Evolutionary conservation across 2,888 invertebrate species (phyloP), one percentile per base, ranked within the genome.

Genomic region (Margaritifera margaritifera): DNA sequence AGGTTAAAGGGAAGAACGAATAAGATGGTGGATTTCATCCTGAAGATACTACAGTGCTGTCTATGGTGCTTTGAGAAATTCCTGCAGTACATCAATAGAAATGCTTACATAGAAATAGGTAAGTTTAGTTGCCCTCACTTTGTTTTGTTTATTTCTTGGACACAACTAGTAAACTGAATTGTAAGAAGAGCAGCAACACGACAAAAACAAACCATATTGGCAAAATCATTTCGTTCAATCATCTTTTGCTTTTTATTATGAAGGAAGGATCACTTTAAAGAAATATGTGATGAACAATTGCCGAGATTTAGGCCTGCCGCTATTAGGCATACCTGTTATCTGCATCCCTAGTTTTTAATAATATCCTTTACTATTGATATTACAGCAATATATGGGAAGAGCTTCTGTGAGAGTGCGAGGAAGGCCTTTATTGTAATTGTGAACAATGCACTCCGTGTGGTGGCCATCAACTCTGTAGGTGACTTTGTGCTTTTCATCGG

Each of bases 401-500:
- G 91, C 60, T 94, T 94, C 87, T 94, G 93, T 80, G 88, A 89
- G 67, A 92, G 92, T 18, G 94, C 93, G 6, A 90, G 90, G 81
- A 91, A 92, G 82, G 94, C 94, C 0, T 93, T 94, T 81, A 65
- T 79, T 56, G 68, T 86, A 15, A 86, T 94, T 19, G 89, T 92
- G 1, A 91, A 90, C 27, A 94, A 94, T 87, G 92, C 92, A 0
- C 89, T 97, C 52, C 94, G 96, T 92, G 94, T 98, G 74, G 95
- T 95, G 0, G 95, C 96, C 0, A 95, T 98, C 75, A 98, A 98
- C 91, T 94, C 95, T 79, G 93, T 97, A 52, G 98, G 97, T 5
- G 96, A 97, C 89, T 97, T 97, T 88, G 94, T 97, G 72, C 91
- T 98, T 55, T 96, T 98, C 88, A 91, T 98, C 75, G 96, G 96